phyloP scores from a whole-genome alignment of 2,888 invertebrate genomes.

The Teleiodes luculella region DNA sequence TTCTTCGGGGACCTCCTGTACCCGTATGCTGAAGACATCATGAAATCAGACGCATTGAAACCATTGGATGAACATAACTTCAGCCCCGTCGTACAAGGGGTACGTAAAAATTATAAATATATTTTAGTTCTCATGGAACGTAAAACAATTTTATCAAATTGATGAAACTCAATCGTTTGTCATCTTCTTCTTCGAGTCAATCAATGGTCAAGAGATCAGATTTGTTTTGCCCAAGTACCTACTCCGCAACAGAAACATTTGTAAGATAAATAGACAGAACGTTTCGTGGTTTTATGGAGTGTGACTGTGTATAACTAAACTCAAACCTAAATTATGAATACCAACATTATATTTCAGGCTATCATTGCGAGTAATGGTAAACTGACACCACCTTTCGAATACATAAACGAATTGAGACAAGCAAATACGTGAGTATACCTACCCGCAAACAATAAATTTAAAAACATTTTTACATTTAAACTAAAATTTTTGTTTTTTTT shows the following conservation, averaged over 20 bases:
- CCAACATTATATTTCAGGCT: conserved; percentile 79
- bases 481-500: background rate
- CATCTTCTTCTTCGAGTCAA: no score
- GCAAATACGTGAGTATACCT: conserved; percentile 73
- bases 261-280: no score
- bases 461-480: background rate
- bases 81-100: conserved; percentile 83
- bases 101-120: conserved; percentile 46
- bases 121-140: background rate
- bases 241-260: no score
- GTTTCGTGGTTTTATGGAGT: no score
- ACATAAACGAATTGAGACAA: conserved; percentile 93
- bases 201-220: no score
- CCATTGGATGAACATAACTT: conserved; percentile 89
- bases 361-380: conserved; percentile 97
- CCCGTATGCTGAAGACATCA: conserved; percentile 93
- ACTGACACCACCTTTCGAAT: conserved; percentile 94
- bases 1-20: conserved; percentile 96
- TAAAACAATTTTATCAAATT: background rate
- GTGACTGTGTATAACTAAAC: no score
- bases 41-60: conserved; percentile 88
- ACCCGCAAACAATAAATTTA: conserved; percentile 11
- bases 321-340: background rate
- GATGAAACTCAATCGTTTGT: no score
- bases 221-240: no score